Conservation (phyloP, 2,113 vertebrate genomes). For the Anarrhichthys ocellatus region DNA sequence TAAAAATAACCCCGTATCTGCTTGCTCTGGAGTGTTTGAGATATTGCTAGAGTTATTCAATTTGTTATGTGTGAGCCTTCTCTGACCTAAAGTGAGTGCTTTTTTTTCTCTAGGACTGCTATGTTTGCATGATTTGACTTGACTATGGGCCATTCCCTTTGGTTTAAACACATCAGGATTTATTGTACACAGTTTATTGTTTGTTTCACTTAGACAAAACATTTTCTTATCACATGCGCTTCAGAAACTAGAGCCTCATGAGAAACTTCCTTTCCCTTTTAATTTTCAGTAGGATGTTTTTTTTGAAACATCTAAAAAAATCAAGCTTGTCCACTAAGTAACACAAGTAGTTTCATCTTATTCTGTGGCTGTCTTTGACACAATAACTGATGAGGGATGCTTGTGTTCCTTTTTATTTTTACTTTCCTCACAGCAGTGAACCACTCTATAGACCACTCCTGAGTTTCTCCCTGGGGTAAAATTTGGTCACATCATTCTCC, state of each 20-base stretch:
- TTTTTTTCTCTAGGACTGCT: constrained; percentile 12
- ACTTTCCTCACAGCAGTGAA: constrained; percentile 16
- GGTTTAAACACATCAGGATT: constrained; percentile 9
- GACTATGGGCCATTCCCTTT: neutral
- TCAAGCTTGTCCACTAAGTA: constrained; percentile 3
- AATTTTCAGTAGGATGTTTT: neutral
- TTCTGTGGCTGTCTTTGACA: constrained; percentile 32
- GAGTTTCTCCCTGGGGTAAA: constrained; percentile 28
- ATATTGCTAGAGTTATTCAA: constrained; percentile 19
- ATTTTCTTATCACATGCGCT: constrained; percentile 2
- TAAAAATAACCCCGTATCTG: constrained; percentile 33
- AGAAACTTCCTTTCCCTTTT: neutral
- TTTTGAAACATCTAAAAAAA: neutral
- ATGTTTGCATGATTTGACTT: constrained; percentile 18
- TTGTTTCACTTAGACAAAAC: neutral
- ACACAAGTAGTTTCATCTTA: neutral
- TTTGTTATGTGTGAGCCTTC: constrained; percentile 19
- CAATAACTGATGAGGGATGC: constrained; percentile 24
- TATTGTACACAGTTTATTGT: neutral
- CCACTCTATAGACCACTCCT: constrained; percentile 8
- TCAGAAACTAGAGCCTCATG: neutral
- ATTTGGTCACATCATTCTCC: constrained; percentile 30
- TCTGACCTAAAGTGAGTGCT: constrained; percentile 20
- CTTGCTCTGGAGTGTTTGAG: constrained; percentile 19
- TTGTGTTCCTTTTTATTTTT: constrained; percentile 14